These are phyloP conservation scores for Orientallactaga sibirica DNA, from an alignment of 2,797 vertebrate species.

Conservation along the genomic window DNA sequence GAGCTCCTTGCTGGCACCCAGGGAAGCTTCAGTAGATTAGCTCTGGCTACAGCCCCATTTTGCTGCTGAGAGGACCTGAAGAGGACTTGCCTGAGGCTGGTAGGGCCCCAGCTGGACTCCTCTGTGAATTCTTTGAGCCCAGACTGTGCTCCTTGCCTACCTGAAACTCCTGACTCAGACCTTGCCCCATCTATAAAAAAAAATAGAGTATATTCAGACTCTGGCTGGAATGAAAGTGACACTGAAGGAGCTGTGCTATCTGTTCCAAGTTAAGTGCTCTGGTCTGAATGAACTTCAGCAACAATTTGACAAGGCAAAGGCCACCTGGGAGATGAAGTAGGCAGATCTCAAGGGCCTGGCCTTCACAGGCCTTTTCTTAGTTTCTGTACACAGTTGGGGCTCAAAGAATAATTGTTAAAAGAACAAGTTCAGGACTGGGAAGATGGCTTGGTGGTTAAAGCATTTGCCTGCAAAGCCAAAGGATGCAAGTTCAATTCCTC, in stretches of 20 bases:
- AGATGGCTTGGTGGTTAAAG: too few relatives aligned
- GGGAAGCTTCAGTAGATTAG: background rate
- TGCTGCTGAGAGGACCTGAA: background rate
- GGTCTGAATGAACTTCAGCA: conserved; percentile 96
- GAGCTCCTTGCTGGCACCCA: background rate
- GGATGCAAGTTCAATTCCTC: too few relatives aligned
- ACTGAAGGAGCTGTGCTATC: conserved; percentile 95
- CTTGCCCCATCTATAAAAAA: conserved; percentile 87
- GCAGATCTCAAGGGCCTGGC: conserved; percentile 92
- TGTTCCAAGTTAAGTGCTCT: conserved; percentile 94
- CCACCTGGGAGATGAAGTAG: conserved; percentile 97
- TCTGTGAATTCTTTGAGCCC: background rate
- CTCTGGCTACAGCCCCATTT: background rate
- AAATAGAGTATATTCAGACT: conserved; percentile 93
- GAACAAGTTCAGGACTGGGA: background rate
- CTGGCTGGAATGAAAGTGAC: conserved; percentile 95
- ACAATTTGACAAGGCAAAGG: conserved; percentile 98
- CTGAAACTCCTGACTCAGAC: background rate
- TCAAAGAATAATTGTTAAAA: background rate
- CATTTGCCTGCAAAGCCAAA: too few relatives aligned
- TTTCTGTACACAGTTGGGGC: background rate
- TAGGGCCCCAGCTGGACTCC: background rate
- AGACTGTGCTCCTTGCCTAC: background rate
- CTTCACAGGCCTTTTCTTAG: background rate
- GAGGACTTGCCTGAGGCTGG: background rate